These are phyloP conservation scores for Epiblema foenella DNA, from an alignment of 2,888 invertebrate species.

Conservation along the genomic window DNA sequence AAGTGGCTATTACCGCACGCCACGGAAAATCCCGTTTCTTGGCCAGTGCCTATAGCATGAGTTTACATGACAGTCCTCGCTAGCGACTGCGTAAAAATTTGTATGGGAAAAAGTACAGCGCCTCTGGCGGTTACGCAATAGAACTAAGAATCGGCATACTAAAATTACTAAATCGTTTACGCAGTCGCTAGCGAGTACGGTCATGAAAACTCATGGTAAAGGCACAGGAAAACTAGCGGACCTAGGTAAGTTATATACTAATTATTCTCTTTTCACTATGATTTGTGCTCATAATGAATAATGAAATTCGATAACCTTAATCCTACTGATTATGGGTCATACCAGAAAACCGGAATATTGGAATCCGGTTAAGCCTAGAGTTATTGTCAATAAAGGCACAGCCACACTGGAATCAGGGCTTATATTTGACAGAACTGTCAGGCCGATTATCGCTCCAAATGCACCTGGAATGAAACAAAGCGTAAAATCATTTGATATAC, in stretches of 20 bases:
- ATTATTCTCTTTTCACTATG: not conserved
- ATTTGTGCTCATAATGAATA: not conserved
- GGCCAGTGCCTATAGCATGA: too few relatives aligned
- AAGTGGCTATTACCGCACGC: too few relatives aligned
- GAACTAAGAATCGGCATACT: too few relatives aligned
- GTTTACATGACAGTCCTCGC: too few relatives aligned
- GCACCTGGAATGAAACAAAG: constrained; percentile 59
- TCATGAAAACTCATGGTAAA: too few relatives aligned
- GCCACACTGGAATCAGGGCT: constrained; percentile 54
- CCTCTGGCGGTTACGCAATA: too few relatives aligned
- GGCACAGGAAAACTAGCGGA: too few relatives aligned
- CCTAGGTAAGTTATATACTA: constrained; percentile 4
- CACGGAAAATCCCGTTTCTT: too few relatives aligned
- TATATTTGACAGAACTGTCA: constrained; percentile 61
- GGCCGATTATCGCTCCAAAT: constrained; percentile 60
- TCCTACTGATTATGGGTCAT: constrained; percentile 36
- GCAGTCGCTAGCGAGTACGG: too few relatives aligned
- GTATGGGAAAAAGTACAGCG: too few relatives aligned
- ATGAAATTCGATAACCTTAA: not conserved
- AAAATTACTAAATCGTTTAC: too few relatives aligned
- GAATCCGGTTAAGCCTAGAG: constrained; percentile 62
- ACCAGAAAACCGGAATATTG: constrained; percentile 75
- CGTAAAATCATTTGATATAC: not conserved
- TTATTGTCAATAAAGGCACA: constrained; percentile 56
- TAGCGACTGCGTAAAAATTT: too few relatives aligned